A percentile compares a stretch with the other conserved stretches of the same genome.
These are phyloP conservation scores for Lasioglossum villosulum DNA, from an alignment of 2,888 invertebrate genomes.

Conservation along the genomic window DNA sequence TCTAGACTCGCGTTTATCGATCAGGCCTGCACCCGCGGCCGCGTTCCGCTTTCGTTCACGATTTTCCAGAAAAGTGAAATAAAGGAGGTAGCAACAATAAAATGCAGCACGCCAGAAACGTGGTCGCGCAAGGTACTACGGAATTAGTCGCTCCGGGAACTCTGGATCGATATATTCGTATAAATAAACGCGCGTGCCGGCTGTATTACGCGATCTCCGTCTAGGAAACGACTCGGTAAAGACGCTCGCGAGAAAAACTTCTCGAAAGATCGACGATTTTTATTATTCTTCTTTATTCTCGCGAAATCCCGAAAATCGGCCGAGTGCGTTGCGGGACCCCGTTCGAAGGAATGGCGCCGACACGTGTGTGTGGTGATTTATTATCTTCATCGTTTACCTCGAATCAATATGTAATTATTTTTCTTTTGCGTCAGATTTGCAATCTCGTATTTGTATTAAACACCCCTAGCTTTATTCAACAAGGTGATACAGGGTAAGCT, in stretches of 20 bases:
- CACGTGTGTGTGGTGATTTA: slow-evolving; percentile 8
- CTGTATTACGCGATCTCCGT: background rate
- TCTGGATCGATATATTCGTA: slow-evolving; percentile 39
- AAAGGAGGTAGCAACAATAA: slow-evolving; percentile 66
- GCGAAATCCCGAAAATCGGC: background rate
- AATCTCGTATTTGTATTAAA: slow-evolving; percentile 78
- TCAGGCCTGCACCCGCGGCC: slow-evolving; percentile 9
- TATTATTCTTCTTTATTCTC: too few species aligned
- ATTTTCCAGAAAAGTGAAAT: slow-evolving; percentile 23
- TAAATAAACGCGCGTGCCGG: slow-evolving; percentile 36
- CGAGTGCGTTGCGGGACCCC: slow-evolving; percentile 65
- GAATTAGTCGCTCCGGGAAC: slow-evolving; percentile 27
- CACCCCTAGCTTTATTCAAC: slow-evolving; percentile 84
- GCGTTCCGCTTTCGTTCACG: slow-evolving; percentile 15
- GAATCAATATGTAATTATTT: background rate
- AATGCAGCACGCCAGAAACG: slow-evolving; percentile 64
- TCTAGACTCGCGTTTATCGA: slow-evolving; percentile 26
- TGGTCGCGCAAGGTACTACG: slow-evolving; percentile 67
- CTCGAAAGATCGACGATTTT: background rate
- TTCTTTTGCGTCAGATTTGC: slow-evolving; percentile 22
- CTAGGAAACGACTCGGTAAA: background rate
- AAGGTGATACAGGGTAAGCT: slow-evolving; percentile 82
- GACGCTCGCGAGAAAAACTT: background rate
- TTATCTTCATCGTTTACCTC: background rate
- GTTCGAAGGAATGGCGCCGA: slow-evolving; percentile 50